phyloP scores from a whole-genome alignment of 2,797 vertebrate genomes.

The Lagocephalus sceleratus region DNA sequence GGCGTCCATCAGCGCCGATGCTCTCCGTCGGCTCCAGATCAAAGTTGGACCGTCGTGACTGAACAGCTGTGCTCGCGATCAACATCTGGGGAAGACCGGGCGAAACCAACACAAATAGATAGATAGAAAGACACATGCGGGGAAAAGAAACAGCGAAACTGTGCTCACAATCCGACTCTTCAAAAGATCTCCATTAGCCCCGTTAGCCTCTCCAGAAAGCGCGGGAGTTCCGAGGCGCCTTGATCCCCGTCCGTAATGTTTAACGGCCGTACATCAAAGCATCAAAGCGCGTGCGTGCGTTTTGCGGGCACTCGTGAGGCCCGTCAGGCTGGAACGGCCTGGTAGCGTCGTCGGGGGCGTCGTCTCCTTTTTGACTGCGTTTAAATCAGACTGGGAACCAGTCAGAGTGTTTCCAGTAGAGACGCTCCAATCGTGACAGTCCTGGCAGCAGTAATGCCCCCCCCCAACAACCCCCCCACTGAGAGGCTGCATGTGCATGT shows the following conservation, averaged over 20 bases:
- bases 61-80: too few species aligned
- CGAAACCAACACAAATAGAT: too few species aligned
- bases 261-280: background rate
- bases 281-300: background rate
- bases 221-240: too few species aligned
- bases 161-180: too few species aligned
- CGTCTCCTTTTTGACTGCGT: background rate
- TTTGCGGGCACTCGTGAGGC: background rate
- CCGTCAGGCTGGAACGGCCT: background rate
- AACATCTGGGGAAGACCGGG: too few species aligned
- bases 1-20: too few species aligned
- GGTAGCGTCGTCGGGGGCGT: background rate
- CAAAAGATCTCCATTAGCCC: too few species aligned
- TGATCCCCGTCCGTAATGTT: background rate
- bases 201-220: too few species aligned
- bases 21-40: too few species aligned
- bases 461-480: slow-evolving; percentile 40
- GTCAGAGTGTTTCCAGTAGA: slow-evolving; percentile 19
- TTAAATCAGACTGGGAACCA: slow-evolving; percentile 2
- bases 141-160: too few species aligned
- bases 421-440: slow-evolving; percentile 30
- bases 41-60: too few species aligned
- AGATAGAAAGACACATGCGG: too few species aligned
- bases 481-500: background rate
- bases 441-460: slow-evolving; percentile 46